Conservation (phyloP, 2,888 invertebrate species). For the Corbicula japonica region DNA sequence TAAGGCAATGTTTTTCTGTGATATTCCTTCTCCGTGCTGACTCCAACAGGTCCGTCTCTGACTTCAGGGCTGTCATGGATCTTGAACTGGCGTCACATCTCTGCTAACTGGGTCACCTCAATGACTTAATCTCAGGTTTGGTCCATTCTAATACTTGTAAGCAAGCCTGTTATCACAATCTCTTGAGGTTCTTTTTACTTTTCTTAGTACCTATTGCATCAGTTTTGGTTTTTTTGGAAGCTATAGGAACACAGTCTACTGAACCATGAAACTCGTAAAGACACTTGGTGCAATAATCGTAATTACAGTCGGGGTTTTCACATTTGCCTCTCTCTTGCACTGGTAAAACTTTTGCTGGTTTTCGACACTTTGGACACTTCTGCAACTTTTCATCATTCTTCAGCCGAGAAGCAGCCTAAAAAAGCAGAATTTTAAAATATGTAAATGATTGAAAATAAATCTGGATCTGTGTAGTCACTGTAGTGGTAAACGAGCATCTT, state of each 20-base stretch:
- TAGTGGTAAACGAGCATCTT: too few species aligned
- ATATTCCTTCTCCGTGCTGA: too few species aligned
- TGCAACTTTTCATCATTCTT: conserved; percentile 77
- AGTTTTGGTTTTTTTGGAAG: conserved; percentile 63
- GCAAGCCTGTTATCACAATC: conserved; percentile 60
- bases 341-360: conserved; percentile 73
- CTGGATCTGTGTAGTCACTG: background rate
- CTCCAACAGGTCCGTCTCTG: too few species aligned
- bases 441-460: background rate
- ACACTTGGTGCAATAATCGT: conserved; percentile 78
- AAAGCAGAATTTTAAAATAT: conserved; percentile 1
- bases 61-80: too few species aligned
- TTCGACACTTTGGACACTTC: conserved; percentile 78
- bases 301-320: conserved; percentile 67
- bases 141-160: background rate
- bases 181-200: conserved; percentile 75
- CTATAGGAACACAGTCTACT: conserved; percentile 68
- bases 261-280: conserved; percentile 72
- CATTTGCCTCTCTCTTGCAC: conserved; percentile 75
- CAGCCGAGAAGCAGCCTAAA: conserved; percentile 72
- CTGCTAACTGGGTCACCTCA: too few species aligned
- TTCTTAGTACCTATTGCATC: conserved; percentile 73
- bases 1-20: too few species aligned
- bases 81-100: too few species aligned
- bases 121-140: too few species aligned